Base-by-base conservation (phyloP, 2,113 vertebrate genomes). In the Salvator merianae region DNA sequence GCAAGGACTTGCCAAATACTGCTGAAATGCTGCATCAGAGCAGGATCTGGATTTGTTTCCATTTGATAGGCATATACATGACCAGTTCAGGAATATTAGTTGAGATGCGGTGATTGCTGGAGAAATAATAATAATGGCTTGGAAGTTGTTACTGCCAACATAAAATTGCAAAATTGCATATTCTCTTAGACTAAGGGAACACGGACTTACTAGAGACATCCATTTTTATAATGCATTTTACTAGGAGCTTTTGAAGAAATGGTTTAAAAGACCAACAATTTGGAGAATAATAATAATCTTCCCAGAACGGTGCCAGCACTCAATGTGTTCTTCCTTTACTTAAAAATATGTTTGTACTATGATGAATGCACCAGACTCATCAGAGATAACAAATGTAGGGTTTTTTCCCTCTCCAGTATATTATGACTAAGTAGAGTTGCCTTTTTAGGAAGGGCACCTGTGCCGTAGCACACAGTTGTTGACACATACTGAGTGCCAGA, bases 331-430 rank as follows among this genome's bases (percentile, higher is more conserved):
- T 71, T 66, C 88, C 89, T 83, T n/a, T 53, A 0, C 0, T 0
- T 85, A 86, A 88, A 84, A 77, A 81, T 59, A 26, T 59, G 69
- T 79, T 87, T 75, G 69, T 86, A 86, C 50, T 76, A 88, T 83
- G 34, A 77, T 77, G 90, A 92, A 90, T 81, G 84, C 5, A 28
- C 22, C 86, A 82, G 90, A 73, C 13, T 55, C 40, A 81, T 86
- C 40, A 75, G 50, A 81, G 85, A 77, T 84, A 71, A 59, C 55
- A 59, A 59, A 59, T 59, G 55, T 20, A 59, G 50, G 50, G 53
- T 59, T 20, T 55, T 20, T 59, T 20, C 18, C 20, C 4, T 20
- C 55, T 20, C 16, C 16, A 59, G 16, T 59, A 59, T 59, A 59
- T 18, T 59, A 59, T 59, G 55, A 59, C 55, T 59, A n/a, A 83